phyloP scores from a whole-genome alignment of 2,797 vertebrate genomes.

The Megaceryle alcyon region DNA sequence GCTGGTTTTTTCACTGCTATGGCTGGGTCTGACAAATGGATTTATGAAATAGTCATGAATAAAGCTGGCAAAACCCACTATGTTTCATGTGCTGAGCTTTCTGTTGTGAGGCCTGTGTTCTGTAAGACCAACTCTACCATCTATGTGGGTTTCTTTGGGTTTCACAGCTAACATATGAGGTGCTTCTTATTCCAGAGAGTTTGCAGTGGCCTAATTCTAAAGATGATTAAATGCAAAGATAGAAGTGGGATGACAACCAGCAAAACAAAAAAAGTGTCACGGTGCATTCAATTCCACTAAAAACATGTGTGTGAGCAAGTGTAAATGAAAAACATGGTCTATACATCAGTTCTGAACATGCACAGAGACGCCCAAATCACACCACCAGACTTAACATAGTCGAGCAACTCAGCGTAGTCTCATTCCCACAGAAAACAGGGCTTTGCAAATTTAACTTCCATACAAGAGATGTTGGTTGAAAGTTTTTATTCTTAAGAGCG shows the following conservation, averaged over 20 bases:
- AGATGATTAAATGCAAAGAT: not conserved
- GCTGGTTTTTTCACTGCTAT: not conserved
- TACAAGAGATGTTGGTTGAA: not conserved
- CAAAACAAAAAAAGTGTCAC: not conserved
- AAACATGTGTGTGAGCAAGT: not conserved
- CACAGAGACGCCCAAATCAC: not conserved
- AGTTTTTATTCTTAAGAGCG: not conserved
- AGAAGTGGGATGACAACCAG: not conserved
- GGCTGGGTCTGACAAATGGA: not conserved
- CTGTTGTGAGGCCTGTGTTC: not conserved
- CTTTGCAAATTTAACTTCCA: not conserved
- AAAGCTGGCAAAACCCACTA: not conserved
- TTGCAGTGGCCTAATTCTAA: not conserved
- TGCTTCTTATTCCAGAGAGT: not conserved
- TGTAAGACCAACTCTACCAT: not conserved
- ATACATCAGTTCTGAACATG: not conserved
- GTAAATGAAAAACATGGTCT: not conserved
- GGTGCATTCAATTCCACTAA: not conserved
- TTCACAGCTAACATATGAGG: not conserved
- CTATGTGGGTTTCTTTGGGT: not conserved
- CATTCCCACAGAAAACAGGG: not conserved
- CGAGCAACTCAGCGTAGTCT: not conserved
- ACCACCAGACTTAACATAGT: not conserved
- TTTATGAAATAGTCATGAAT: not conserved
- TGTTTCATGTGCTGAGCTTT: not conserved